These are phyloP conservation scores for Paramuricea clavata DNA, from an alignment of 92 coral and sea anemone genomes.

Conservation along the genomic window DNA sequence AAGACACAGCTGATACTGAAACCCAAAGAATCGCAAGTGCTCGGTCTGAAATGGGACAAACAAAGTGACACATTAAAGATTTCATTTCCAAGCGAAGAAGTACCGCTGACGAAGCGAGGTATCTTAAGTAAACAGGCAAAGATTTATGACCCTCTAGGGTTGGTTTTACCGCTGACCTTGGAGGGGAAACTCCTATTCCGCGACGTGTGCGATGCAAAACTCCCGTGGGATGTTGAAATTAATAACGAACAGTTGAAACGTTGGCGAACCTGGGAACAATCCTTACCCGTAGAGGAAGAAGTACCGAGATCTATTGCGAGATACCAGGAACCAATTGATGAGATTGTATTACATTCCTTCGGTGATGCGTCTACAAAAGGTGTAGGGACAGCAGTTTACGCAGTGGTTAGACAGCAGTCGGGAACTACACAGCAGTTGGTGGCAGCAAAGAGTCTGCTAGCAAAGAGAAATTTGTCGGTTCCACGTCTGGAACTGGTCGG, in stretches of 20 bases:
- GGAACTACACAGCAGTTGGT: neutral
- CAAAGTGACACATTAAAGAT: constrained; percentile 1
- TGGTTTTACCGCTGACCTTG: constrained; percentile 25
- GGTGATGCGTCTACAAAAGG: constrained; percentile 11
- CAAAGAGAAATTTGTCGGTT: neutral
- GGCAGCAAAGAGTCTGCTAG: constrained; percentile 6
- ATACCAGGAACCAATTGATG: neutral
- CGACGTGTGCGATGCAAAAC: constrained; percentile 10
- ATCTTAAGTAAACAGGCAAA: constrained; percentile 3
- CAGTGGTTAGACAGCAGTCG: neutral
- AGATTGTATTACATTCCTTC: neutral
- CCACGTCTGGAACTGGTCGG: neutral
- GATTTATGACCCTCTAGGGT: constrained; percentile 28
- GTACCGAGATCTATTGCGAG: neutral
- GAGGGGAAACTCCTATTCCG: constrained; percentile 30
- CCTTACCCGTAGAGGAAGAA: neutral
- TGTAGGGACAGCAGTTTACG: neutral
- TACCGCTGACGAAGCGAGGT: constrained; percentile 4
- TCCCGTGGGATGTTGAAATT: constrained; percentile 16
- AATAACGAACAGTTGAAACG: neutral
- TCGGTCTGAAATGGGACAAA: constrained; percentile 25
- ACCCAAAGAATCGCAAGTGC: constrained; percentile 9
- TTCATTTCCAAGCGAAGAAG: neutral
- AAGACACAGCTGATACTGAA: neutral
- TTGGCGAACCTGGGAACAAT: constrained; percentile 8